Base-by-base conservation (phyloP, 2,888 invertebrate species). In the Acronicta aceris region DNA sequence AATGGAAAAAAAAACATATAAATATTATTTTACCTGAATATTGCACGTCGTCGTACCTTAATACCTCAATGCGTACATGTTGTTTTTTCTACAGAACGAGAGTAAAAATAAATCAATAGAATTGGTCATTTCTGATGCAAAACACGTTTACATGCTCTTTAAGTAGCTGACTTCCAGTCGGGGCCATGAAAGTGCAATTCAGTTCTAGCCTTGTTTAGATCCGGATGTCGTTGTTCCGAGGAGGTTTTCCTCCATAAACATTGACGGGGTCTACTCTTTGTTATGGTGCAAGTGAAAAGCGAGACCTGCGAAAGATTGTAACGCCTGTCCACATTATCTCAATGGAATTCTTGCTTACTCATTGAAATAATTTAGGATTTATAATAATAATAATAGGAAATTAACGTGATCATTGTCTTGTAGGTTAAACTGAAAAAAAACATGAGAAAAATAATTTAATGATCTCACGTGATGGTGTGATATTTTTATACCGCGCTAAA, bases 191-290 rank as follows among this genome's bases (percentile, higher is more conserved):
- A 74, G 69, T 76, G 80, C 83, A 78, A 82, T 83, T 76, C 74
- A 67, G 78, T 75, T 70, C 63, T 69, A 73, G 66, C 69, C 66
- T 80, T 85, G 81, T 82, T 85, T 85, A 81, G 82, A 69, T 61
- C 62, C 76, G 75, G 48, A 60, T 74, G 61, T 59, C 74, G 67
- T 71, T 75, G 66, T 71, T 75, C 68, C 42, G 62, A 50, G 61
- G 74, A 38, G 38, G 79, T 81, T 83, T 82, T 79, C 85, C 81
- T 82, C 79, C 79, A 84, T 84, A 84, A 86, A 85, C 83, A 83
- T 79, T 84, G 81, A 80, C 82, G 78, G 78, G 74, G 71, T 73
- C 71, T 76, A 59, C 51, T 54, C 25, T 33, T 15, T 21, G 50
- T n/a, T 27, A 9, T 48, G 74, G 78, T 12, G 0, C 57, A 79